These are phyloP conservation scores for Conistra vaccinii DNA, from an alignment of 2,888 invertebrate species.

Conservation along the genomic window DNA sequence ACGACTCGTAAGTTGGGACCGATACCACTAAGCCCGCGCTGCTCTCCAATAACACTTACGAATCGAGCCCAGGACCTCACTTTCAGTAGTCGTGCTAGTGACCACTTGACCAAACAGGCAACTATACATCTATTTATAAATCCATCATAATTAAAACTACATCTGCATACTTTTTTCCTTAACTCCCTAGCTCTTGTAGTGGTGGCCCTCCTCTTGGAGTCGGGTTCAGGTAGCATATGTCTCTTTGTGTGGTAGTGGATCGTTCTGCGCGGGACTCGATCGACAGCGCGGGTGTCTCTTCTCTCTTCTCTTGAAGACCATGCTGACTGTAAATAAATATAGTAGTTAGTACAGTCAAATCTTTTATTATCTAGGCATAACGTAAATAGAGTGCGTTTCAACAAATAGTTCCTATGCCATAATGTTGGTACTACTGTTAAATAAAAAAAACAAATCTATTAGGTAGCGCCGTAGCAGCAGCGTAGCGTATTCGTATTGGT, in stretches of 20 bases:
- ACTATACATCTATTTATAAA: neutral
- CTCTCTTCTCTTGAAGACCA: constrained; percentile 68
- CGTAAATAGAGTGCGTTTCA: neutral
- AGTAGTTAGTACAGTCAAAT: neutral
- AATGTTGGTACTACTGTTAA: too few species aligned
- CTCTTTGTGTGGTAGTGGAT: constrained; percentile 80
- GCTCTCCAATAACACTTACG: neutral
- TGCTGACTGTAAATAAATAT: constrained; percentile 66
- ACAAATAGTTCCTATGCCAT: too few species aligned
- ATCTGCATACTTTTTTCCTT: constrained; percentile 77
- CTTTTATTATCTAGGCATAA: too few species aligned
- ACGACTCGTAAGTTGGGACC: too few species aligned
- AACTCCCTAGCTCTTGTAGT: constrained; percentile 75
- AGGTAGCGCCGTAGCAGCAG: too few species aligned
- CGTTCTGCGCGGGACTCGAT: constrained; percentile 63
- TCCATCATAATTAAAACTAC: neutral
- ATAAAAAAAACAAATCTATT: too few species aligned
- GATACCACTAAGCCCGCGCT: too few species aligned
- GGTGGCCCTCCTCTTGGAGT: constrained; percentile 72
- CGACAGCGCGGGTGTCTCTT: constrained; percentile 52
- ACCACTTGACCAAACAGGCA: neutral
- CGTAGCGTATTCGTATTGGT: too few species aligned
- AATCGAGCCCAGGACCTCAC: neutral
- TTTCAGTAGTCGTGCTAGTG: neutral
- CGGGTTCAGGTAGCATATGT: constrained; percentile 79